A percentile compares a stretch with the other conserved stretches of the same genome.
Evolutionary conservation across 1,140 invertebrate species (phyloP).

Genomic region (Dendrolimus kikuchii): DNA sequence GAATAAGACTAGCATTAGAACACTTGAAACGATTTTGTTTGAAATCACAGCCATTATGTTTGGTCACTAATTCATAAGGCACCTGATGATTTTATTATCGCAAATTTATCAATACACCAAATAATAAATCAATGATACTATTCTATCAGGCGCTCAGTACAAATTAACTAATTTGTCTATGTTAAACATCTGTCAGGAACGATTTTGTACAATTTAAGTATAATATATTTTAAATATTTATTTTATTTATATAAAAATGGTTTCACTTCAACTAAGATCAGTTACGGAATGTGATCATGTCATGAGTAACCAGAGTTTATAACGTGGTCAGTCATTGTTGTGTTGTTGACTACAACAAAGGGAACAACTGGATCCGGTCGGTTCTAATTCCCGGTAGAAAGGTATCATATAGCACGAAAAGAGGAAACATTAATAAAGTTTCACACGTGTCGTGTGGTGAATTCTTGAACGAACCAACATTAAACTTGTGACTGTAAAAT

Average conservation of each 20-base stretch:
- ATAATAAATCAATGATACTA: too few relatives aligned
- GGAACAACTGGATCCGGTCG: conserved; percentile 41
- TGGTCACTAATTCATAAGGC: too few relatives aligned
- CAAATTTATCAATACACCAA: too few relatives aligned
- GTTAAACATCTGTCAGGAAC: too few relatives aligned
- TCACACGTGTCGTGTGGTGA: conserved; percentile 5
- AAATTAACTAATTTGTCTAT: too few relatives aligned
- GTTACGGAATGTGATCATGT: conserved; percentile 18
- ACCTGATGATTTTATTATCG: too few relatives aligned
- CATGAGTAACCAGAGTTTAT: conserved; percentile 26
- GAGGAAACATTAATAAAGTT: conserved; percentile 45
- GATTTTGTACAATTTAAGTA: too few relatives aligned
- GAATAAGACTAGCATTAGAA: conserved; percentile 18
- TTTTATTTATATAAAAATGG: conserved; percentile 4
- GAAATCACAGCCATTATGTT: conserved; percentile 7
- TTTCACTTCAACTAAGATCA: conserved; percentile 17
- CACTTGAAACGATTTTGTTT: conserved; percentile 11
- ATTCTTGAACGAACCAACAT: conserved; percentile 16
- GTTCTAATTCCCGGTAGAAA: conserved; percentile 27
- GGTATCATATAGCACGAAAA: background rate
- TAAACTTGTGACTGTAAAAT: background rate
- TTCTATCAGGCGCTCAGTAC: background rate
- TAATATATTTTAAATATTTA: too few relatives aligned
- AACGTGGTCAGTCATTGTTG: conserved; percentile 24
- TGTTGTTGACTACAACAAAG: conserved; percentile 25